Percentiles rank a stretch among this genome's conserved stretches.
These are phyloP conservation scores for Ceratosolen solmsi DNA, from an alignment of 1,140 invertebrate species.

Conservation along the genomic window DNA sequence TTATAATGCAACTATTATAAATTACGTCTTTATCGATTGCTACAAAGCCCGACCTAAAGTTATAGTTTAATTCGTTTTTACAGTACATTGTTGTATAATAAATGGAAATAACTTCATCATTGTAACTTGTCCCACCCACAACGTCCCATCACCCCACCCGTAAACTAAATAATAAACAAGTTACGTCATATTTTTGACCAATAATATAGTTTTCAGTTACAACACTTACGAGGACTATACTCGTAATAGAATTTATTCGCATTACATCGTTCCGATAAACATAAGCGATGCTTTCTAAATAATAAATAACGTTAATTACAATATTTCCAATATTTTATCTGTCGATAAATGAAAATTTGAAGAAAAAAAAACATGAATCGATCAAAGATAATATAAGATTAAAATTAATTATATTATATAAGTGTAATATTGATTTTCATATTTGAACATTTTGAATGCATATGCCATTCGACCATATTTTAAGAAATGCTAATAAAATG, in stretches of 20 bases:
- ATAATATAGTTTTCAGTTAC: neutral
- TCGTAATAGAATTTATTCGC: neutral
- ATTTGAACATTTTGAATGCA: too few species aligned
- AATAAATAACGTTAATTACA: neutral
- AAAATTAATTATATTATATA: too few species aligned
- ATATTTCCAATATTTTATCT: neutral
- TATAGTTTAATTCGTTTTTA: neutral
- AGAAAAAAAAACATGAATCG: too few species aligned
- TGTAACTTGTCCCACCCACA: neutral
- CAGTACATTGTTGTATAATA: neutral
- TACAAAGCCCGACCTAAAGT: neutral
- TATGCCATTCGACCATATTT: too few species aligned
- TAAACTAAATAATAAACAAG: neutral
- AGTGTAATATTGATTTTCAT: too few species aligned
- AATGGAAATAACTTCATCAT: neutral
- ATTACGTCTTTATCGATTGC: neutral
- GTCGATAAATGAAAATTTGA: too few species aligned
- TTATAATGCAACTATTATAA: neutral
- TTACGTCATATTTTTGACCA: neutral
- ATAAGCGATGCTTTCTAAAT: neutral
- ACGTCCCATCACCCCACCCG: neutral
- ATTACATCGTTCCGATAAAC: neutral
- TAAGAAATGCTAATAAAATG: too few species aligned
- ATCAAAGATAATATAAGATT: too few species aligned
- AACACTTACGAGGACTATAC: neutral